Base-by-base conservation (phyloP, 2,113 vertebrate species). In the Pluvialis apricaria region DNA sequence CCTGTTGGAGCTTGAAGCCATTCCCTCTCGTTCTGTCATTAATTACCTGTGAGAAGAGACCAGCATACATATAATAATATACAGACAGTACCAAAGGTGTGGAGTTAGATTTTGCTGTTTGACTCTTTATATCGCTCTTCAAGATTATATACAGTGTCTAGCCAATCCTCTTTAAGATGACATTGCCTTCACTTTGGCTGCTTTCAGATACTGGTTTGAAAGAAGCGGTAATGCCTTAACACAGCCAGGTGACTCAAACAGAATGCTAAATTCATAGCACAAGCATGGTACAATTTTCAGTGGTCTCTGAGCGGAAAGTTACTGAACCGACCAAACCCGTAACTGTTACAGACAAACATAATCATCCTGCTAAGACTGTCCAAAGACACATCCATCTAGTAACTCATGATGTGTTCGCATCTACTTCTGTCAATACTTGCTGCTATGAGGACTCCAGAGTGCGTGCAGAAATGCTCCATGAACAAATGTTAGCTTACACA, bases 261-360 rank as follows among this genome's bases (percentile, higher is more conserved):
- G 42, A 81, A 92, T 1, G 11, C 25, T 73, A 58, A 77, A 75
- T 54, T 55, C 77, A 54, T 19, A 65, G 34, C 55, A 66, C 45
- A 66, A 34, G 36, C 6, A 16, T 11, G 5, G 44, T 64, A 61
- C 29, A 69, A 51, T 51, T 96, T 94, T 76, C 69, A 82, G 90
- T 58, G 91, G 75, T 89, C 45, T 72, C 71, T n/a, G 90, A 97
- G 90, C 82, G 92, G 91, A 87, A 97, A 97, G 76, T 58, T 73
- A 60, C 85, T 78, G 52, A 77, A 70, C 16, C 12, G 10, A 83
- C 47, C 89, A 80, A 93, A 88, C 47, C 44, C 28, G 85, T 93
- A 61, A 92, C 79, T 71, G 72, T 90, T 88, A 65, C 20, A 76
- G 68, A 45, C 28, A 97, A 94, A 86, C 49, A 44, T 69, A 96